phyloP scores from a whole-genome alignment of 1,140 invertebrate species.

The Schlechtendalia chinensis region DNA sequence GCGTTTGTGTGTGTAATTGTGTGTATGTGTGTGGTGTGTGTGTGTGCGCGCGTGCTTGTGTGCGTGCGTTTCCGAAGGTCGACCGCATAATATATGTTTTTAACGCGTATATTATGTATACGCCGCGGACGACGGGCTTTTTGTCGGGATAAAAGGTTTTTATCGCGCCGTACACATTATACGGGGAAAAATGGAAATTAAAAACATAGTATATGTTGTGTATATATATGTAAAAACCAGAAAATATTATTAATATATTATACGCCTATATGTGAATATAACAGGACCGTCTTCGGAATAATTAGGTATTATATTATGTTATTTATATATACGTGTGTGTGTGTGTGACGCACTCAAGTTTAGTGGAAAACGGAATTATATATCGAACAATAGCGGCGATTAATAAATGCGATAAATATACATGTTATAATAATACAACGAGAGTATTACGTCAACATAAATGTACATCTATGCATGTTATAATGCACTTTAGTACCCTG shows the following conservation, averaged over 20 bases:
- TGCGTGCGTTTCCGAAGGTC: constrained; percentile 14
- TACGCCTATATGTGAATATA: too few relatives aligned
- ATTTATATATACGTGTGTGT: too few relatives aligned
- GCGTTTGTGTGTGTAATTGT: too few relatives aligned
- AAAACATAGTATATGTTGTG: background rate
- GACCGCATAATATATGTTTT: constrained; percentile 25
- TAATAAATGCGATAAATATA: background rate
- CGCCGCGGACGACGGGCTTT: constrained; percentile 6
- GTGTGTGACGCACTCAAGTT: constrained; percentile 1
- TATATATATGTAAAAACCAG: background rate
- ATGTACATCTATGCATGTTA: background rate
- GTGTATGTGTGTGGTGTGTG: too few relatives aligned
- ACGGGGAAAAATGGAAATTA: constrained; percentile 10
- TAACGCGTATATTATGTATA: background rate
- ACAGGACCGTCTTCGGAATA: background rate
- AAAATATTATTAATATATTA: constrained; percentile 21
- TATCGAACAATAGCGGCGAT: background rate
- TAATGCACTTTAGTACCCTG: background rate
- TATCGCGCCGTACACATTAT: background rate
- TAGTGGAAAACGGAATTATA: background rate
- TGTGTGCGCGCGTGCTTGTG: background rate
- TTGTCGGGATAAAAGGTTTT: constrained; percentile 31
- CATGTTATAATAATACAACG: too few relatives aligned
- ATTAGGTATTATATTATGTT: background rate
- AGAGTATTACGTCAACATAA: constrained; percentile 5